Evolutionary conservation across 2,797 vertebrate genomes (phyloP).

Genomic region (Okamejei kenojei): DNA sequence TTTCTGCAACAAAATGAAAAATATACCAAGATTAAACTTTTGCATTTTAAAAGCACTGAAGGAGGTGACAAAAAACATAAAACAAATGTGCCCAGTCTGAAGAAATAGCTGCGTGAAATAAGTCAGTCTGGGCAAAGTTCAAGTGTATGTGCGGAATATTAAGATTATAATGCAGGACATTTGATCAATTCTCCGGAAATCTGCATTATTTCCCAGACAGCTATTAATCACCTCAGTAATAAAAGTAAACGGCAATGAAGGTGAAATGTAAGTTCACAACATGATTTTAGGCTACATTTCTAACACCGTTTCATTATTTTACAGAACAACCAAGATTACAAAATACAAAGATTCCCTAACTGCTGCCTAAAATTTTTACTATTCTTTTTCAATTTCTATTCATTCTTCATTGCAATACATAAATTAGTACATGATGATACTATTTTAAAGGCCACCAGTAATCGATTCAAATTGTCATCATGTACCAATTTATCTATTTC

Average conservation of each 20-base stretch:
- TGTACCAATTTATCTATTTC: no score
- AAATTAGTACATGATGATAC: not conserved
- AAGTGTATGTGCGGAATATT: slow-evolving; percentile 28
- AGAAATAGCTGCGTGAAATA: slow-evolving; percentile 18
- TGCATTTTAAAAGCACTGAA: slow-evolving; percentile 31
- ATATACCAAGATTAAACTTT: slow-evolving; percentile 36
- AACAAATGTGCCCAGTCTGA: slow-evolving; percentile 29
- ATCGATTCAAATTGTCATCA: not conserved
- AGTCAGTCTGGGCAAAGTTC: slow-evolving; percentile 38
- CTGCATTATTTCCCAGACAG: slow-evolving; percentile 25
- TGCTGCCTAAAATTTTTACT: not conserved
- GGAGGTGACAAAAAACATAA: slow-evolving; percentile 36
- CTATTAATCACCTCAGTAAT: slow-evolving; percentile 33
- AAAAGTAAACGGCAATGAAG: slow-evolving; percentile 30
- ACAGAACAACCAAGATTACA: not conserved
- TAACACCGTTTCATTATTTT: not conserved
- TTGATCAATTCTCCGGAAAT: slow-evolving; percentile 32
- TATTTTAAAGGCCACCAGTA: not conserved
- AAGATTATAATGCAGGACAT: slow-evolving; percentile 9
- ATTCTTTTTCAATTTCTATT: not conserved
- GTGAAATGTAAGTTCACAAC: slow-evolving; percentile 4
- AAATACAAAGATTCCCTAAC: not conserved
- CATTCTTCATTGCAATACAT: not conserved
- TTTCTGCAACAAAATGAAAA: slow-evolving; percentile 36
- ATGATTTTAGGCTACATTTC: not conserved